Conservation (phyloP, 2,888 invertebrate species). For the Falcaria lacertinaria region DNA sequence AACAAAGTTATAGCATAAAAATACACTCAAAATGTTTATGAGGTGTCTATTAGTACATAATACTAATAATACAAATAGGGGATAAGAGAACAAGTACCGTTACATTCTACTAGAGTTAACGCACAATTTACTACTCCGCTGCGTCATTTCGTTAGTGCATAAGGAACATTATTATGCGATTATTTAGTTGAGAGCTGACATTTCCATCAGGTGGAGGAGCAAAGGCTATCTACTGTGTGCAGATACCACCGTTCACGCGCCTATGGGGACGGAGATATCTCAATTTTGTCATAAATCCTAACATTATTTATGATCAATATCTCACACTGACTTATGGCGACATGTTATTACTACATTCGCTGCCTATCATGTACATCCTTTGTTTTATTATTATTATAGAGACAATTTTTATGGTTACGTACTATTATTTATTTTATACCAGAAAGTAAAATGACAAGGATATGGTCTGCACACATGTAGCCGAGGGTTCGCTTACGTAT, state of each 20-base stretch:
- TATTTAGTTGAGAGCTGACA: conserved; percentile 45
- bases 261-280: conserved; percentile 44
- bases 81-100: neutral
- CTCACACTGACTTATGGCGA: conserved; percentile 58
- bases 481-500: no score
- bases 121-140: neutral
- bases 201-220: conserved; percentile 46
- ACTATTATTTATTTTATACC: no score
- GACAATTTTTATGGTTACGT: no score
- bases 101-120: neutral
- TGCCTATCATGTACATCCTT: conserved; percentile 32
- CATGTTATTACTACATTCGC: conserved; percentile 52
- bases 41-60: no score
- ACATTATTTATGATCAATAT: conserved; percentile 69
- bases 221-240: conserved; percentile 45
- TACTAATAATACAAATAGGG: no score
- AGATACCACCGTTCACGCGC: conserved; percentile 25
- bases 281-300: conserved; percentile 64
- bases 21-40: no score
- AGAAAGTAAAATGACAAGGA: no score
- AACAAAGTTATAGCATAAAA: no score
- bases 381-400: conserved; percentile 22
- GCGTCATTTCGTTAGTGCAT: conserved; percentile 2
- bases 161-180: conserved; percentile 33
- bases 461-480: no score